phyloP scores from a whole-genome alignment of 2,797 vertebrate genomes.

The Acanthurus tractus region DNA sequence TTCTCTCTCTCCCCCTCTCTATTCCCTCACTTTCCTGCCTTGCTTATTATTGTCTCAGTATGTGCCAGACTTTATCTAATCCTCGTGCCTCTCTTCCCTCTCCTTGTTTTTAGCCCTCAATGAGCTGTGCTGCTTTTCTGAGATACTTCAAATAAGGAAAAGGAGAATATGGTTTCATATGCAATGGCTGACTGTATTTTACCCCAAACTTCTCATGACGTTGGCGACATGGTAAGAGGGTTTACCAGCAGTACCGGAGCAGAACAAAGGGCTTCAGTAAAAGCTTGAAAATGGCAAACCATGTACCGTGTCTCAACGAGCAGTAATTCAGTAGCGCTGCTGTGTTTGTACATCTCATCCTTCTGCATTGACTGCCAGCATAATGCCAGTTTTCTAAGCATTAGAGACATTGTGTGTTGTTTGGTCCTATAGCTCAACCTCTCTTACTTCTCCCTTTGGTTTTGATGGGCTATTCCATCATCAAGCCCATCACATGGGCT shows the following conservation, averaged over 20 bases:
- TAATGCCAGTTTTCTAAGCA: background rate
- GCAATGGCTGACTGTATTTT: constrained; percentile 44
- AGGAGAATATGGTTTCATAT: constrained; percentile 38
- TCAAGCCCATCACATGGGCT: background rate
- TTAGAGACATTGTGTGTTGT: constrained; percentile 1
- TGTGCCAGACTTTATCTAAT: constrained; percentile 79
- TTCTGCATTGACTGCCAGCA: background rate
- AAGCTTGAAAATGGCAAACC: constrained; percentile 29
- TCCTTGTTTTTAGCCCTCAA: constrained; percentile 69
- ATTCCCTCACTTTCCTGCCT: constrained; percentile 57
- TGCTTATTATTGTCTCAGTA: constrained; percentile 77
- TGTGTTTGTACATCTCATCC: background rate
- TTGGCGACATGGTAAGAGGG: constrained; percentile 10
- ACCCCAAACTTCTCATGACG: constrained; percentile 8
- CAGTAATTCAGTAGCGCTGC: background rate
- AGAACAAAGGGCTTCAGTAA: constrained; percentile 35
- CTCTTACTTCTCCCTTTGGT: constrained; percentile 31
- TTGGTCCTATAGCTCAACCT: constrained; percentile 7
- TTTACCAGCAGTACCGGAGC: constrained; percentile 25
- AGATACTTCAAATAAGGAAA: constrained; percentile 54
- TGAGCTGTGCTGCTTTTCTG: constrained; percentile 52
- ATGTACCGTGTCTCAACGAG: constrained; percentile 5
- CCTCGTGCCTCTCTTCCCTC: constrained; percentile 61
- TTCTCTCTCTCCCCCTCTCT: constrained; percentile 31
- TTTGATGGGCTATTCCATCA: constrained; percentile 51